Conservation (phyloP, 1,140 invertebrate species). For the Megalonaias nervosa region DNA sequence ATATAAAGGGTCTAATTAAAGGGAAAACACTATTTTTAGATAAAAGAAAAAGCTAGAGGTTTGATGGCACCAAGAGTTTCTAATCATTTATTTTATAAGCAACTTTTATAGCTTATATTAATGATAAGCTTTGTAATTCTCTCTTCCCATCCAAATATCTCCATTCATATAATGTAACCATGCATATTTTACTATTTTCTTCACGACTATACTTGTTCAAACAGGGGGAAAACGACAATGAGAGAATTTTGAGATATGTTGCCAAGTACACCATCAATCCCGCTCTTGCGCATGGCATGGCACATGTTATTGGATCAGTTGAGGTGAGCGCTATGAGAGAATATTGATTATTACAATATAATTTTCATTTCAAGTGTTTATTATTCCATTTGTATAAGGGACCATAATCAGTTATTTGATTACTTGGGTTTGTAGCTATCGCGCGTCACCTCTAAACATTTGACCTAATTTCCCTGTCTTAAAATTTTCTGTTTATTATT, state of each 20-base stretch:
- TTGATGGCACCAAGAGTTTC: background rate
- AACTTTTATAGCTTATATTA: no score
- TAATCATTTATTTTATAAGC: background rate
- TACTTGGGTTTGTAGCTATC: background rate
- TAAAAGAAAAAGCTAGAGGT: background rate
- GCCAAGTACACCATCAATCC: constrained; percentile 72
- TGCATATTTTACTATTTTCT: no score
- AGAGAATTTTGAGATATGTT: constrained; percentile 67
- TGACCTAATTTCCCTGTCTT: no score
- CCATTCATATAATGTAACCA: no score
- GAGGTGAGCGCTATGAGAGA: constrained; percentile 43
- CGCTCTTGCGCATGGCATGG: constrained; percentile 67
- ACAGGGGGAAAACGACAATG: constrained; percentile 67
- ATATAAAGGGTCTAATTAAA: no score
- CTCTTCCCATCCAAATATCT: no score
- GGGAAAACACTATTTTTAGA: background rate
- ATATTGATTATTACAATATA: background rate
- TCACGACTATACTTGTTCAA: background rate
- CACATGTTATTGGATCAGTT: constrained; percentile 65
- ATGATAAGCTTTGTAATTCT: no score
- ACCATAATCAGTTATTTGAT: background rate
- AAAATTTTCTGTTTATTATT: no score
- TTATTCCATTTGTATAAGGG: background rate
- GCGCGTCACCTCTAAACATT: no score
- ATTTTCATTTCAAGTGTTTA: background rate